Conservation (phyloP, 2,888 invertebrate species). For the Pollenia amentaria region DNA sequence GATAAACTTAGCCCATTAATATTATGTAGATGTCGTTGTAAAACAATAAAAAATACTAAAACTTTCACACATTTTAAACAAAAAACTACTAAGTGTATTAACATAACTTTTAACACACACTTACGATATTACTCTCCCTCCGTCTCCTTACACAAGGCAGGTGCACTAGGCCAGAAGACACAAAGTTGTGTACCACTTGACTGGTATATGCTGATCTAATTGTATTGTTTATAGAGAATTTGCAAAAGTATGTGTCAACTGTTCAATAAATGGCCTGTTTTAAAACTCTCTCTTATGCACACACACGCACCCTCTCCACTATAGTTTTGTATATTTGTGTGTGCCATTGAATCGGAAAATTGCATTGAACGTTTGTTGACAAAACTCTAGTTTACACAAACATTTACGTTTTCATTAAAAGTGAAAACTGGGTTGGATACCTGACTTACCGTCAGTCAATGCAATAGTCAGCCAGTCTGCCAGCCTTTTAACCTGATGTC, state of each 20-base stretch:
- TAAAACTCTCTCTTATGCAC: slow-evolving; percentile 17
- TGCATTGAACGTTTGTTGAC: slow-evolving; percentile 78
- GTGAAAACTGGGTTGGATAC: slow-evolving; percentile 71
- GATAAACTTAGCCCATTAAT: slow-evolving; percentile 41
- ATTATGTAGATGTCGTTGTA: slow-evolving; percentile 55
- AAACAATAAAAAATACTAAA: slow-evolving; percentile 53
- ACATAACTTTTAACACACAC: slow-evolving; percentile 36
- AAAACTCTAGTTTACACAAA: slow-evolving; percentile 69
- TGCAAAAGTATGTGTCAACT: slow-evolving; percentile 23
- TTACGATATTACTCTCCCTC: not conserved
- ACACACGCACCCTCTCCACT: not conserved
- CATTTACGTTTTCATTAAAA: slow-evolving; percentile 73
- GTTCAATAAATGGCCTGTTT: slow-evolving; percentile 44
- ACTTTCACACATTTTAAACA: slow-evolving; percentile 63
- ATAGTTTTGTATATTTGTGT: slow-evolving; percentile 53
- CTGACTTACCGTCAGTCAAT: slow-evolving; percentile 18
- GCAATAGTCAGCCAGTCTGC: slow-evolving; percentile 10
- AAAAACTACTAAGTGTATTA: slow-evolving; percentile 12
- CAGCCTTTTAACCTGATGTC: slow-evolving; percentile 16
- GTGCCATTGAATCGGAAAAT: slow-evolving; percentile 78
- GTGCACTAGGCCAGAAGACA: not conserved
- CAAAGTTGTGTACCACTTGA: not conserved
- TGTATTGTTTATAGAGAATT: slow-evolving; percentile 26
- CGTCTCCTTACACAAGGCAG: not conserved
- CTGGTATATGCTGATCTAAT: slow-evolving; percentile 10